Conservation (phyloP, 1,140 invertebrate species). For the Augochlora pura region DNA sequence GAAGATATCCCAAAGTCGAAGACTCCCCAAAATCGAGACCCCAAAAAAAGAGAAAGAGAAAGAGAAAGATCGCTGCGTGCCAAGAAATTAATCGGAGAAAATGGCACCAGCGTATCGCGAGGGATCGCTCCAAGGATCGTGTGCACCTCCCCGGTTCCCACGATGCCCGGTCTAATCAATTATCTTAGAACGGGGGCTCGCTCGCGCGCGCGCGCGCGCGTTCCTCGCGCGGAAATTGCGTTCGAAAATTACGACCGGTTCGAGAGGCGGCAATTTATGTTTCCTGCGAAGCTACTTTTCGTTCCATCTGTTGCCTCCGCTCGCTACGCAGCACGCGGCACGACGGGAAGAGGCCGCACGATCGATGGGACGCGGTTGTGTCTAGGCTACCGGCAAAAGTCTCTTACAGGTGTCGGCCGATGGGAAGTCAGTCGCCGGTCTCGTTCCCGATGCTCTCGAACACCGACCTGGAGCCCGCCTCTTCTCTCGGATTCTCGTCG, state of each 20-base stretch:
- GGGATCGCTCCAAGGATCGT: neutral
- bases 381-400: neutral
- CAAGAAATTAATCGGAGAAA: too few species aligned
- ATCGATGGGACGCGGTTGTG: neutral
- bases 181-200: neutral
- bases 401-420: slow-evolving; percentile 21
- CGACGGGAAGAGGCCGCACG: neutral
- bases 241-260: slow-evolving; percentile 20
- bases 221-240: neutral
- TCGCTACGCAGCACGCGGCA: too few species aligned
- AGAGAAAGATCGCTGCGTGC: too few species aligned
- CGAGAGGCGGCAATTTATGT: slow-evolving; percentile 24
- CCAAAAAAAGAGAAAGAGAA: too few species aligned
- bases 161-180: slow-evolving; percentile 18
- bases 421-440: neutral
- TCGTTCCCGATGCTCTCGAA: slow-evolving; percentile 61
- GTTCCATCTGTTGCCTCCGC: slow-evolving; percentile 8
- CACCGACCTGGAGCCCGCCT: slow-evolving; percentile 20
- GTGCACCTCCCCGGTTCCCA: slow-evolving; percentile 13
- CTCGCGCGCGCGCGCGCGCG: too few species aligned
- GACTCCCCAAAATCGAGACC: too few species aligned
- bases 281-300: slow-evolving; percentile 29
- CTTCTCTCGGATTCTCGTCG: neutral
- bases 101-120: too few species aligned
- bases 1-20: too few species aligned